A percentile compares a stretch with the other conserved stretches of the same genome.
These are phyloP conservation scores for Melinopterus prodromus DNA, from an alignment of 2,888 invertebrate species.

Conservation along the genomic window DNA sequence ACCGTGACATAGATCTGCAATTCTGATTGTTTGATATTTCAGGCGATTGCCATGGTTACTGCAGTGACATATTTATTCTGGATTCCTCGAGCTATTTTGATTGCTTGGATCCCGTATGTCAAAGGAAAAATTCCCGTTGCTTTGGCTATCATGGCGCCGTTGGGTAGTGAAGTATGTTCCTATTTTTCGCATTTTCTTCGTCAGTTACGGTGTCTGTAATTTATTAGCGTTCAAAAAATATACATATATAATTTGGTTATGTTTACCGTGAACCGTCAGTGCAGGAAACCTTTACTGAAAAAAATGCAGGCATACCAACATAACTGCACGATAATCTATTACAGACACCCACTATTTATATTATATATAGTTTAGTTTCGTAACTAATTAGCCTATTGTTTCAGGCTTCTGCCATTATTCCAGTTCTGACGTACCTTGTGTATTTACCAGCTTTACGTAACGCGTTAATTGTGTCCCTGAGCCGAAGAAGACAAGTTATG, in stretches of 20 bases:
- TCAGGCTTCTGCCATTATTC: slow-evolving; percentile 34
- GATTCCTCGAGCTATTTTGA: slow-evolving; percentile 58
- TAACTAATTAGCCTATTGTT: slow-evolving; percentile 31
- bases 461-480: slow-evolving; percentile 31
- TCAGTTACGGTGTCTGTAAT: too few relatives aligned
- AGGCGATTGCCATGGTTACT: slow-evolving; percentile 61
- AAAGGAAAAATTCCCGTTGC: slow-evolving; percentile 59
- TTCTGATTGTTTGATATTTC: slow-evolving; percentile 42
- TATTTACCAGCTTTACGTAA: slow-evolving; percentile 36
- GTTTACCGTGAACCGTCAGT: not conserved
- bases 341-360: too few relatives aligned
- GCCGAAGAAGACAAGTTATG: slow-evolving; percentile 25
- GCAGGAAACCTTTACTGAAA: not conserved
- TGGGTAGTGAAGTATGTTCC: slow-evolving; percentile 62
- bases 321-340: not conserved
- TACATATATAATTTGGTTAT: not conserved
- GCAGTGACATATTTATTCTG: slow-evolving; percentile 58
- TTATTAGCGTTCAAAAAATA: too few relatives aligned
- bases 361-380: not conserved
- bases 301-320: not conserved
- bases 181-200: not conserved
- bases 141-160: slow-evolving; percentile 62
- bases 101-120: slow-evolving; percentile 57
- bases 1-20: slow-evolving; percentile 29
- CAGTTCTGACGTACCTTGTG: slow-evolving; percentile 36